These are phyloP conservation scores for Liposcelis brunnea DNA, from an alignment of 2,888 invertebrate genomes.

Conservation along the genomic window DNA sequence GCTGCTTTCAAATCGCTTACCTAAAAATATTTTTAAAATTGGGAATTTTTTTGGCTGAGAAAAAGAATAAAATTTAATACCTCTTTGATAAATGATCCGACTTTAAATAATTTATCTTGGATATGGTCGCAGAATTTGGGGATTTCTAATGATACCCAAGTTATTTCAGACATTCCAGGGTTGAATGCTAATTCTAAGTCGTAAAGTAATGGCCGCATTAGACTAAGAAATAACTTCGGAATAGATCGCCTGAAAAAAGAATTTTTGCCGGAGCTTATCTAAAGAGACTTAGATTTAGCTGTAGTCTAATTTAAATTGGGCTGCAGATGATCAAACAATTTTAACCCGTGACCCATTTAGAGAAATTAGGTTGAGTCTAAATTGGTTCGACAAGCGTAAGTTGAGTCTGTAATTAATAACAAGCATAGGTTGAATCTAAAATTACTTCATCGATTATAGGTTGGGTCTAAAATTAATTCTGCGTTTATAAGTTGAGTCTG, in stretches of 20 bases:
- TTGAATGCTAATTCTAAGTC: slow-evolving; percentile 52
- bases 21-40: slow-evolving; percentile 23
- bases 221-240: slow-evolving; percentile 48
- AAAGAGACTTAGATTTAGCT: no score
- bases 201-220: slow-evolving; percentile 47
- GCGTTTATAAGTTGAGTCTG: no score
- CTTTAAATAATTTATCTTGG: slow-evolving; percentile 35
- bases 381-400: no score
- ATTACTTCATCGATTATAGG: no score
- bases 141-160: slow-evolving; percentile 67
- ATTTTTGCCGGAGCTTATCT: no score
- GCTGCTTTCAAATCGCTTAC: slow-evolving; percentile 59
- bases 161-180: slow-evolving; percentile 57
- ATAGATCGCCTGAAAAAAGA: slow-evolving; percentile 26
- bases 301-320: not conserved
- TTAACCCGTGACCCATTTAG: no score
- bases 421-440: no score
- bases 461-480: no score
- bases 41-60: slow-evolving; percentile 17
- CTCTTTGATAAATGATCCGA: slow-evolving; percentile 49
- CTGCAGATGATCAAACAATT: no score
- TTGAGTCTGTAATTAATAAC: no score
- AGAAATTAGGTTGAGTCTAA: no score
- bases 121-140: slow-evolving; percentile 42
- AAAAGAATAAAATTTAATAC: slow-evolving; percentile 22